Evolutionary conservation across 2,888 invertebrate species (phyloP).

Genomic region (Eledona agricola): DNA sequence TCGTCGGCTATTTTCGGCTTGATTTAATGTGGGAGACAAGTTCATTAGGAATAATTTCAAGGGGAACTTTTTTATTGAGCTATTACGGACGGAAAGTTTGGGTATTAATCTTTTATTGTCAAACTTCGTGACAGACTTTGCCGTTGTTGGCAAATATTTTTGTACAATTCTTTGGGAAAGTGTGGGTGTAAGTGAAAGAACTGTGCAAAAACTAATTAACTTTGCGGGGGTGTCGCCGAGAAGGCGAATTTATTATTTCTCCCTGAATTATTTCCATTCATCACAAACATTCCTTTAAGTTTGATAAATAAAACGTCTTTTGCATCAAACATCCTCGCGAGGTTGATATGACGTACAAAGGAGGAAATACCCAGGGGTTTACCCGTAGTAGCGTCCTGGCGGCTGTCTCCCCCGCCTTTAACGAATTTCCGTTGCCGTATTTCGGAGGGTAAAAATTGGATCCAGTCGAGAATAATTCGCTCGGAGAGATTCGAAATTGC

Average conservation of each 20-base stretch:
- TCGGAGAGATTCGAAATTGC: constrained; percentile 19
- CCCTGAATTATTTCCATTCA: too few species aligned
- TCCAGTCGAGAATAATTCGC: constrained; percentile 11
- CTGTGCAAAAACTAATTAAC: too few species aligned
- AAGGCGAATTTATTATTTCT: too few species aligned
- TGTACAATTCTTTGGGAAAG: too few species aligned
- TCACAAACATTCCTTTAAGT: not conserved
- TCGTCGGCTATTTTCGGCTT: constrained; percentile 1
- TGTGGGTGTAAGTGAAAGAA: too few species aligned
- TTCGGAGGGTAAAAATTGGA: constrained; percentile 11
- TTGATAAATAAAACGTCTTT: constrained; percentile 12
- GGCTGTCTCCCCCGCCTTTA: constrained; percentile 6
- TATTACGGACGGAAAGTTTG: too few species aligned
- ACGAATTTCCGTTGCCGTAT: constrained; percentile 15
- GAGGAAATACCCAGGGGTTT: constrained; percentile 7
- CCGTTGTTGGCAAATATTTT: too few species aligned
- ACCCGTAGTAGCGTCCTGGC: constrained; percentile 10
- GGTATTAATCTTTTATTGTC: too few species aligned
- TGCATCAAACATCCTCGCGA: constrained; percentile 2
- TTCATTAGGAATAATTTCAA: constrained; percentile 8
- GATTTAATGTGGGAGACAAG: constrained; percentile 6
- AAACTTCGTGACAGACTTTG: too few species aligned
- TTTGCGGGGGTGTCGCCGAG: too few species aligned
- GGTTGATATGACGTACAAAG: constrained; percentile 11
- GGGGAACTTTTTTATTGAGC: constrained; percentile 6